Conservation (phyloP, 2,797 vertebrate genomes). For the Limnodromus scolopaceus region DNA sequence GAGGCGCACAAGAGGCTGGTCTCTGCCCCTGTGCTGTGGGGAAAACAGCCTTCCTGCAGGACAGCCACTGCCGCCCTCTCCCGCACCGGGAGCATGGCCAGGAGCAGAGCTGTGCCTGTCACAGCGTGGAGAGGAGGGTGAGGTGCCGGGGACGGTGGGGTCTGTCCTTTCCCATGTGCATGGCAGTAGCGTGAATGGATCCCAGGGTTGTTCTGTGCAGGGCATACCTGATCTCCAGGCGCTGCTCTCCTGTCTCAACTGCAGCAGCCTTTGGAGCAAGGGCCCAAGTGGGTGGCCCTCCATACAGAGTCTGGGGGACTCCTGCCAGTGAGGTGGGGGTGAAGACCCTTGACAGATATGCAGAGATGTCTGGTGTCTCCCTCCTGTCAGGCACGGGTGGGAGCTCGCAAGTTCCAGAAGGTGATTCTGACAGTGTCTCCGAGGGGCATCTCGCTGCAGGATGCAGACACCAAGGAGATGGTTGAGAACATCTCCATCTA, state of each 20-base stretch:
- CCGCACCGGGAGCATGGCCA: neutral
- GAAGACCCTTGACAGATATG: neutral
- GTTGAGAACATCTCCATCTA: constrained; percentile 92
- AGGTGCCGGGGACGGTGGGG: neutral
- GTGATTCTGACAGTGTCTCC: constrained; percentile 90
- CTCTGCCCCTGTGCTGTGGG: neutral
- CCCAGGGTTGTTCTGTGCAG: neutral
- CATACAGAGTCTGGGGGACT: neutral
- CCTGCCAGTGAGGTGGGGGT: neutral
- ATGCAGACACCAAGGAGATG: constrained; percentile 86
- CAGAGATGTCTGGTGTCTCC: constrained; percentile 11
- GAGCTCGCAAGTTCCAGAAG: constrained; percentile 91
- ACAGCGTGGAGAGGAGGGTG: neutral
- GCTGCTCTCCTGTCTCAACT: neutral
- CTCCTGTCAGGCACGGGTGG: constrained; percentile 84
- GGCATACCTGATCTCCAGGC: neutral
- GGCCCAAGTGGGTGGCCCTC: neutral
- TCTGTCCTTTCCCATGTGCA: neutral
- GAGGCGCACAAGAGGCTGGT: neutral
- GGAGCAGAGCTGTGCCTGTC: neutral
- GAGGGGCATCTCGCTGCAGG: constrained; percentile 88
- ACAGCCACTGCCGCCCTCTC: neutral
- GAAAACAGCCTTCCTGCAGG: neutral
- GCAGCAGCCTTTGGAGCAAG: neutral
- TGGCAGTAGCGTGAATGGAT: neutral